phyloP scores from a whole-genome alignment of 1,140 invertebrate genomes.

The Drosophila navojoa region DNA sequence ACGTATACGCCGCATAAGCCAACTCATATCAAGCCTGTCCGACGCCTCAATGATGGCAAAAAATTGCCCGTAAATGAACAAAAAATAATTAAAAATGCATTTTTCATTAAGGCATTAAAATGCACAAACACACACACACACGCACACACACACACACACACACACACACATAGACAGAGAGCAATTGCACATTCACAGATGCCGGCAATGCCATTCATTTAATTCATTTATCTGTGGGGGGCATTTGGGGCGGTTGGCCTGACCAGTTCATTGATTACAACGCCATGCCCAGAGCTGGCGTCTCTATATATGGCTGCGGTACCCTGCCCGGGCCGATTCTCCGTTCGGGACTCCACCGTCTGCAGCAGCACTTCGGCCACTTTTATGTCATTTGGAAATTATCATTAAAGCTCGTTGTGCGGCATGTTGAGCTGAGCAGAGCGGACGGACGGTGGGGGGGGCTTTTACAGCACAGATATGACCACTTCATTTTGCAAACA shows the following conservation, averaged over 20 bases:
- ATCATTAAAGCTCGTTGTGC: conserved; percentile 63
- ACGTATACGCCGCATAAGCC: conserved; percentile 76
- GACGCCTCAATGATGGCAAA: conserved; percentile 28
- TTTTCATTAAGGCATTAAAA: conserved; percentile 81
- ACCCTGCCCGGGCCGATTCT: too few relatives aligned
- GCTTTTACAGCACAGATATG: conserved; percentile 56
- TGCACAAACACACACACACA: conserved; percentile 34
- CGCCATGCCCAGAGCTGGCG: conserved; percentile 12
- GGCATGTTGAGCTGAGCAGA: not conserved
- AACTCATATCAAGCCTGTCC: conserved; percentile 33
- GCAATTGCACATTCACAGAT: conserved; percentile 27
- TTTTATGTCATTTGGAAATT: conserved; percentile 81
- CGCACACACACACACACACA: not conserved
- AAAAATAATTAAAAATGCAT: conserved; percentile 82
- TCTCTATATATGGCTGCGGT: not conserved
- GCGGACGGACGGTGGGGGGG: too few relatives aligned
- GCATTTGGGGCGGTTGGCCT: conserved; percentile 11
- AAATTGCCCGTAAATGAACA: conserved; percentile 71
- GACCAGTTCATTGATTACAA: conserved; percentile 39
- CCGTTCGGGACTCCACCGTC: not conserved
- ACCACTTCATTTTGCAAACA: conserved; percentile 75
- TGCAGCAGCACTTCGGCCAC: conserved; percentile 30
- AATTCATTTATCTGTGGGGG: conserved; percentile 73
- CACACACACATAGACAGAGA: conserved; percentile 1
- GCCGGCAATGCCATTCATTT: conserved; percentile 64